A percentile compares a stretch with the other conserved stretches of the same genome.
phyloP scores from a whole-genome alignment of 2,888 invertebrate genomes.

The Synanthedon formicaeformis region DNA sequence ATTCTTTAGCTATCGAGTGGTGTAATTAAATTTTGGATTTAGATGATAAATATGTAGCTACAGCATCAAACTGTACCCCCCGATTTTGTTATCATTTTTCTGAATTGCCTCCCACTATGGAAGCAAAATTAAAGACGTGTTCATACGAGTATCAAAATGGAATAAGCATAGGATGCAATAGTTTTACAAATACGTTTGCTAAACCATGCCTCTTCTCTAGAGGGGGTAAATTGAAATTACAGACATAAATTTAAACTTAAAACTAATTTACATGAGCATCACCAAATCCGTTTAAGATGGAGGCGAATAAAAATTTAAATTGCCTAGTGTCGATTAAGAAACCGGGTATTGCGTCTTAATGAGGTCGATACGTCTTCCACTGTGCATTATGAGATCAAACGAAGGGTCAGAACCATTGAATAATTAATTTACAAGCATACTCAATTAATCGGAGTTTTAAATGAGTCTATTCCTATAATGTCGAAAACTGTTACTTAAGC shows the following conservation, averaged over 20 bases:
- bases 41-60: too few species aligned
- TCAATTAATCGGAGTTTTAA: conserved; percentile 50
- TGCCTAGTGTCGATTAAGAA: conserved; percentile 51
- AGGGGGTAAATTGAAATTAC: neutral
- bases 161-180: too few species aligned
- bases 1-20: too few species aligned
- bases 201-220: too few species aligned
- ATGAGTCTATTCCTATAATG: conserved; percentile 5
- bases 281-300: conserved; percentile 16
- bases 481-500: neutral
- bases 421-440: conserved; percentile 59
- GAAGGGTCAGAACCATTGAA: conserved; percentile 53
- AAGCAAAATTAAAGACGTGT: too few species aligned
- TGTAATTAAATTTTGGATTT: too few species aligned
- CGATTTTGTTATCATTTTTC: too few species aligned
- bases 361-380: conserved; percentile 51
- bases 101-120: too few species aligned
- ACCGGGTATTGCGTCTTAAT: conserved; percentile 46
- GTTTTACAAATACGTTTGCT: too few species aligned
- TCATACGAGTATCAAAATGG: too few species aligned
- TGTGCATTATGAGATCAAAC: conserved; percentile 55
- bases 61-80: too few species aligned
- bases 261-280: conserved; percentile 9
- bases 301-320: conserved; percentile 38
- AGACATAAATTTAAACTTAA: neutral